Evolutionary conservation across 1,140 invertebrate genomes (phyloP).

Genomic region (Euglossa dilemma): DNA sequence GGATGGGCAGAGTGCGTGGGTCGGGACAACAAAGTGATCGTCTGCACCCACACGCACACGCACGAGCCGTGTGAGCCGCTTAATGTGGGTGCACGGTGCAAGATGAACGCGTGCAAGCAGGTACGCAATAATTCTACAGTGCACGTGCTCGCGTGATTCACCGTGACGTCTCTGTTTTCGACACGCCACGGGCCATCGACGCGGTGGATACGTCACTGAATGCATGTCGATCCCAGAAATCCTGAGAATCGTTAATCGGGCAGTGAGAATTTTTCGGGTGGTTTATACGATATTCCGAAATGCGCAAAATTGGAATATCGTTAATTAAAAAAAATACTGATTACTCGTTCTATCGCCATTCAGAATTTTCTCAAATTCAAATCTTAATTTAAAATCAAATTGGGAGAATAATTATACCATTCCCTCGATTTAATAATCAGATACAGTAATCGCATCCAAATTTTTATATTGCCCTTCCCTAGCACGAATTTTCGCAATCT

Average conservation of each 20-base stretch:
- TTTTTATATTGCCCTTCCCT: no score
- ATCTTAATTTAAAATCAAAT: no score
- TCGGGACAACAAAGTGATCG: constrained; percentile 31
- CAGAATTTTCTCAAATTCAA: no score
- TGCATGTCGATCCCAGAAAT: not conserved
- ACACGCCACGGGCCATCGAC: constrained; percentile 24
- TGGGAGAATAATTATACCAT: no score
- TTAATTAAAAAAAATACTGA: no score
- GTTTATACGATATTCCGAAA: not conserved
- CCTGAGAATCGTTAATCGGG: not conserved
- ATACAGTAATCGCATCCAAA: no score
- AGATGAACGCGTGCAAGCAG: constrained; percentile 53
- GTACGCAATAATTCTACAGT: constrained; percentile 58
- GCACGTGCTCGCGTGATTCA: constrained; percentile 55
- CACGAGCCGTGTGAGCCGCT: not conserved
- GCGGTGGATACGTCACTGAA: not conserved
- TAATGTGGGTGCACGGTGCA: constrained; percentile 42
- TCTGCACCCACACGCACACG: constrained; percentile 23
- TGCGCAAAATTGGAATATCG: not conserved
- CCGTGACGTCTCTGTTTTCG: constrained; percentile 36
- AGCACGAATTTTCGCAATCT: no score
- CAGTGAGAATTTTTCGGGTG: not conserved
- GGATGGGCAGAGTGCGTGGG: constrained; percentile 37
- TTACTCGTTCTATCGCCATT: no score
- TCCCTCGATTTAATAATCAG: no score